Evolutionary conservation across 2,113 vertebrate species (phyloP), one percentile per base, ranked within the genome.

Genomic region (Monarcha castaneiventris): DNA sequence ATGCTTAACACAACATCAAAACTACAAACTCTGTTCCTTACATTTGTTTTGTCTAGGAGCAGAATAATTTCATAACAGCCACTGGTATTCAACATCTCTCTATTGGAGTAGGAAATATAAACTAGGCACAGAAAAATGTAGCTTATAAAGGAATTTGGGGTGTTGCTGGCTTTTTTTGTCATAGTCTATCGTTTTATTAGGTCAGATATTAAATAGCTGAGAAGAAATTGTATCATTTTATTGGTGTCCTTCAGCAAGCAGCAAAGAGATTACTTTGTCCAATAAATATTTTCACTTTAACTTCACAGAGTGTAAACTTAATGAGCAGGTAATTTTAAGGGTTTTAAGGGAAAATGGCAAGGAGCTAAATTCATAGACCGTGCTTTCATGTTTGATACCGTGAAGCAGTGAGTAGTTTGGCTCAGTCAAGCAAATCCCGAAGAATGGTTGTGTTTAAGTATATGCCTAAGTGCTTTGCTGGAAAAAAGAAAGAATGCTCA

Each of bases 281-380:
- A 58, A 76, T 66, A 91, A 84, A 84, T 94, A 91, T 72, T 81
- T 95, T 35, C 41, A 68, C 30, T 64, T 91, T 11, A 68, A 20
- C 54, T 75, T 94, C 54, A n/a, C 48, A 72, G 44, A 86, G 21
- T 71, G 25, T 91, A 88, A 96, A 93, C 35, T 75, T 83, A 93
- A 92, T 80, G 37, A 90, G 6, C 23, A 94, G 48, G 68, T 30
- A 67, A 63, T 87, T 84, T 94, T 51, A 84, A 68, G 35, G 14
- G 44, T 83, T 82, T 92, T 75, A 58, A 79, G 73, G 13, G 51
- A 55, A 94, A 92, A 92, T 68, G 69, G 27, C 22, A 92, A 56
- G n/a, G 59, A 94, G 56, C 6, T 89, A 78, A 95, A 81, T 56
- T 80, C 62, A 77, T 26, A 20, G 58, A 52, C 1, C 4, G 62